These are phyloP conservation scores for Micromussa lordhowensis DNA, from an alignment of 92 coral and sea anemone genomes.

Conservation along the genomic window DNA sequence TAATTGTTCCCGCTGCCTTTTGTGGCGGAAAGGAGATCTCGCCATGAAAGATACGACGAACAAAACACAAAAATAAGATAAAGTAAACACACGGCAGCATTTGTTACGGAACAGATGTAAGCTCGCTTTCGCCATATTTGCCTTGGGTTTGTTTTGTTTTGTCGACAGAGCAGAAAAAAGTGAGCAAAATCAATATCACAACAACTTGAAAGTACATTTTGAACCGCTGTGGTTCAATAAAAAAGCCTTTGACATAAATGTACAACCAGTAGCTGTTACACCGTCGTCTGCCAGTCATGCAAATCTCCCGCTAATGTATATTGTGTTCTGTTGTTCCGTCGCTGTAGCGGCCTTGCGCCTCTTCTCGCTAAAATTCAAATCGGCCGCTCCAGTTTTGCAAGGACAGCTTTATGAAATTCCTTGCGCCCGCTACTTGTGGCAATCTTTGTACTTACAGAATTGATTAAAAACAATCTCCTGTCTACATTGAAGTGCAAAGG, in stretches of 20 bases:
- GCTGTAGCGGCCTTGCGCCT: not conserved
- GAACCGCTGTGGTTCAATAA: not conserved
- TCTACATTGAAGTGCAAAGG: not conserved
- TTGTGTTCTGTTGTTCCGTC: not conserved
- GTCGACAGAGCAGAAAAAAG: not conserved
- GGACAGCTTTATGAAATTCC: not conserved
- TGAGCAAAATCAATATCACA: slow-evolving; percentile 26
- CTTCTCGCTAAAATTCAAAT: not conserved
- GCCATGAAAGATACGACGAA: slow-evolving; percentile 32
- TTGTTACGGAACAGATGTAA: slow-evolving; percentile 48
- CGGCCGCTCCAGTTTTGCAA: not conserved
- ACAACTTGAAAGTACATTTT: not conserved
- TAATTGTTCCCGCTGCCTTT: slow-evolving; percentile 28
- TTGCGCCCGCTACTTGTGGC: not conserved
- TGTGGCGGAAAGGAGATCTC: slow-evolving; percentile 19
- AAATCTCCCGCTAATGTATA: not conserved
- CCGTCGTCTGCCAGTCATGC: not conserved
- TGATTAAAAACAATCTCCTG: not conserved
- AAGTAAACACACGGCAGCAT: slow-evolving; percentile 21
- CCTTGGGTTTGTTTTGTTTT: slow-evolving; percentile 17
- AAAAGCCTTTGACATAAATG: not conserved
- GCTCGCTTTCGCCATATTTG: slow-evolving; percentile 18
- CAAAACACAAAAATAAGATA: slow-evolving; percentile 18
- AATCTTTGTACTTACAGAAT: not conserved
- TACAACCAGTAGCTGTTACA: not conserved